Evolutionary conservation across 2,113 vertebrate species (phyloP), one percentile per base, ranked within the genome.

Genomic region (Phodopus roborovskii): DNA sequence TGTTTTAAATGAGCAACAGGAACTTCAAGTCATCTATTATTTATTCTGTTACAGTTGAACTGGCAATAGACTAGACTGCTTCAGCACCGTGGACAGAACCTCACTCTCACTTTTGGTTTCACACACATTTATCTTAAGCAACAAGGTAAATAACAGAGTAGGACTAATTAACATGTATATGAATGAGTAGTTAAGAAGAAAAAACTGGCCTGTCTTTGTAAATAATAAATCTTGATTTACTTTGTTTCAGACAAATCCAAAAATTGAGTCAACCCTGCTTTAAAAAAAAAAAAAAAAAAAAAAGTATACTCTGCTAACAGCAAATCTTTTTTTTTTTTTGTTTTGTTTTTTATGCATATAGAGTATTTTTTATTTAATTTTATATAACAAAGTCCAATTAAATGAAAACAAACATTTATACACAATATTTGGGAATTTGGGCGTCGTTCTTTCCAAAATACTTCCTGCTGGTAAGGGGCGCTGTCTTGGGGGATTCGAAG

Each of bases 1-100:
- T 91, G 66, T 92, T 97, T 97, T 94, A 95, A 92, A 94, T 97
- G 95, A 95, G 90, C 92, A 92, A 83, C 5, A 77, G 73, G 73
- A 77, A 91, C 77, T 92, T 93, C 48, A 82, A 78, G 81, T 77
- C 90, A 90, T 64, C 85, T 78, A 95, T 97, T 92, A 94, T 88
- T 86, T 78, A 77, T 73, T 95, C 94, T 95, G 75, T 93, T 78
- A 85, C 66, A 81, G 45, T 87, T 96, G 48, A 84, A 60, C 85
- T 90, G 84, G 88, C 70, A 92, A 79, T 13, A 45, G 30, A 95
- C 24, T 12, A 58, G 64, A 4, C 5, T n/a, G 22, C 19, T 90
- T 96, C 77, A 24, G 48, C 16, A 78, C 68, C 36, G 1, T 45
- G 71, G 84, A 82, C 28, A 90, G 66, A 28, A 17, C 36, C 92